Evolutionary conservation across 2,797 vertebrate species (phyloP), one percentile per base, ranked within the genome.

Genomic region (Lycodopsis pacificus): DNA sequence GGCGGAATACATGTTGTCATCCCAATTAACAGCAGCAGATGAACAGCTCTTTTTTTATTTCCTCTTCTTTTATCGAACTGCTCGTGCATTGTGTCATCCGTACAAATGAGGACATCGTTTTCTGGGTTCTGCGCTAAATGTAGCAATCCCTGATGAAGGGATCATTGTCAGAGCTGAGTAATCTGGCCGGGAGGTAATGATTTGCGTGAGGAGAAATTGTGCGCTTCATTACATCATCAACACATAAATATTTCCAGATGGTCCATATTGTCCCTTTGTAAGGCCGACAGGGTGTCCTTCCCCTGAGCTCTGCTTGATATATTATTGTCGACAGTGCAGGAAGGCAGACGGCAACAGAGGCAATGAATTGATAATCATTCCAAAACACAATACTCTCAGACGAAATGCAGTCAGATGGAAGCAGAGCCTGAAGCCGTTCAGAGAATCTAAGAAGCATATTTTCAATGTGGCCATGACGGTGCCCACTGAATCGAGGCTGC

Each of bases 151-250:
- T 68, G 7, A 69, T 30, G 54, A 75, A 48, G 51, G 12, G 62
- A 48, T 71, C 14, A 2, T 66, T 68, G 22, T 79, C 49, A 34
- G 48, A 73, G 65, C 44, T 56, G 54, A 71, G 44, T 63, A 56
- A 78, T 85, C 61, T 20, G 22, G 12, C 44, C 67, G 13, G 40
- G 32, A 58, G 46, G 11, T 54, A 30, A 76, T 65, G 59, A 51
- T 61, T 68, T 53, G 54, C 56, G 63, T 12, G 22, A 61, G 54
- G 13, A 51, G 48, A 83, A 27, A 27, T 58, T 12, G 30, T n/a
- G 63, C 7, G 5, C 53, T 72, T 72, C 53, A 67, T 83, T 71
- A 54, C 73, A 78, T 71, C 44, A 49, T 68, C 53, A 36, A 65
- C 58, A 61, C 27, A 51, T 67, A 67, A 40, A 64, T 14, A 57